Evolutionary conservation across 2,113 vertebrate species (phyloP).

Genomic region (Xiphorhynchus elegans): DNA sequence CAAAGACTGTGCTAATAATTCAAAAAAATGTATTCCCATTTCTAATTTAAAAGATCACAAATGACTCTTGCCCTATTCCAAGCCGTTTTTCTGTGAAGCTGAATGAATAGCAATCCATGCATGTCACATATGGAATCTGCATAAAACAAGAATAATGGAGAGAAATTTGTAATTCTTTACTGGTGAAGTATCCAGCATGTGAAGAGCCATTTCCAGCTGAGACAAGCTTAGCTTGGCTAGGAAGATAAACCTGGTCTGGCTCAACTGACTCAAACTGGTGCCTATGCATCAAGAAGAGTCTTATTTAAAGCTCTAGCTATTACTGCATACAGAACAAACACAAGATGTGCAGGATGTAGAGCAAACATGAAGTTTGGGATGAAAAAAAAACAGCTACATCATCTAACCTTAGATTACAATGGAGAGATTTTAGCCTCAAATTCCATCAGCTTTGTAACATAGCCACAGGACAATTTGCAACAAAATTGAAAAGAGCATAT

Average conservation of each 20-base stretch:
- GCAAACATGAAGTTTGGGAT: not conserved
- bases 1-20: not conserved
- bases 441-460: not conserved
- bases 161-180: conserved; percentile 19
- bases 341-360: not conserved
- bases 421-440: not conserved
- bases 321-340: not conserved
- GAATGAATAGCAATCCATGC: not conserved
- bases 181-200: not conserved
- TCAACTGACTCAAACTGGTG: not conserved
- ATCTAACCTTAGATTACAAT: not conserved
- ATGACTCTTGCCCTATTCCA: not conserved
- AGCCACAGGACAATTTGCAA: not conserved
- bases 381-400: not conserved
- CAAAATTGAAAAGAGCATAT: not conserved
- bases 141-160: conserved; percentile 18
- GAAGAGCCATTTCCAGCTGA: conserved; percentile 7
- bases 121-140: conserved; percentile 7
- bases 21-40: not conserved
- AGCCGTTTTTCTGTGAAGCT: not conserved
- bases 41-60: not conserved
- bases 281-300: not conserved
- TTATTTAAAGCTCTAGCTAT: not conserved
- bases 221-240: not conserved
- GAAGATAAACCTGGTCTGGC: not conserved